Percentiles rank a stretch among this genome's conserved stretches.
These are phyloP conservation scores for Acanthurus tractus DNA, from an alignment of 2,797 vertebrate species.

Conservation along the genomic window DNA sequence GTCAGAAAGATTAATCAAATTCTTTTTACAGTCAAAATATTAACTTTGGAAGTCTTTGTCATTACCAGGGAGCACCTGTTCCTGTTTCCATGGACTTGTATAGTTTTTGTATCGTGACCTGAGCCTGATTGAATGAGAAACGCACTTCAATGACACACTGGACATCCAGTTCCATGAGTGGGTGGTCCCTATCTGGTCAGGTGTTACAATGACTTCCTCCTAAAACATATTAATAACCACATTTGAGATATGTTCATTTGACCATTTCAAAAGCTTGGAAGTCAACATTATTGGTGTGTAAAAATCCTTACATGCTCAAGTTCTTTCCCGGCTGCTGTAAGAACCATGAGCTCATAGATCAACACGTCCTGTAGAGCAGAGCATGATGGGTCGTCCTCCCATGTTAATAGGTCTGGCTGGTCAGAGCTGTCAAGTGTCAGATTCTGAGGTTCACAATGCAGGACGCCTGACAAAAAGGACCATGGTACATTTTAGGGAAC, in stretches of 20 bases:
- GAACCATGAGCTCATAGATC: constrained; percentile 70
- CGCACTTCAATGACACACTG: constrained; percentile 65
- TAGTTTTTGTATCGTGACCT: constrained; percentile 39
- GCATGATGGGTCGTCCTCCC: constrained; percentile 66
- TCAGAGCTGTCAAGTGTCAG: not conserved
- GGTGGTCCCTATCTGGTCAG: constrained; percentile 27
- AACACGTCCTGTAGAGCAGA: constrained; percentile 9
- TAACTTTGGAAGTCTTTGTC: not conserved
- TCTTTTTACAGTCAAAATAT: not conserved
- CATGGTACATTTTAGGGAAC: not conserved
- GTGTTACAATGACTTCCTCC: constrained; percentile 61
- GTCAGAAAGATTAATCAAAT: not conserved
- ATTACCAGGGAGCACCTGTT: constrained; percentile 53
- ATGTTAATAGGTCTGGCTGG: constrained; percentile 53
- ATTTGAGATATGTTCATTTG: not conserved
- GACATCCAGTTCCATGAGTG: constrained; percentile 80
- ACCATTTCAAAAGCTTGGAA: not conserved
- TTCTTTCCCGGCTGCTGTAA: constrained; percentile 44
- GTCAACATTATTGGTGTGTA: not conserved
- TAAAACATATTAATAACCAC: constrained; percentile 40
- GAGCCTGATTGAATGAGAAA: constrained; percentile 68
- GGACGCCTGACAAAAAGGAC: constrained; percentile 24
- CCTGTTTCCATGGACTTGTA: constrained; percentile 51
- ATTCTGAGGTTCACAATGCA: constrained; percentile 54
- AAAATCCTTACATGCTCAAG: constrained; percentile 56